Conservation (phyloP, 2,113 vertebrate species). For the Tupaia tana region DNA sequence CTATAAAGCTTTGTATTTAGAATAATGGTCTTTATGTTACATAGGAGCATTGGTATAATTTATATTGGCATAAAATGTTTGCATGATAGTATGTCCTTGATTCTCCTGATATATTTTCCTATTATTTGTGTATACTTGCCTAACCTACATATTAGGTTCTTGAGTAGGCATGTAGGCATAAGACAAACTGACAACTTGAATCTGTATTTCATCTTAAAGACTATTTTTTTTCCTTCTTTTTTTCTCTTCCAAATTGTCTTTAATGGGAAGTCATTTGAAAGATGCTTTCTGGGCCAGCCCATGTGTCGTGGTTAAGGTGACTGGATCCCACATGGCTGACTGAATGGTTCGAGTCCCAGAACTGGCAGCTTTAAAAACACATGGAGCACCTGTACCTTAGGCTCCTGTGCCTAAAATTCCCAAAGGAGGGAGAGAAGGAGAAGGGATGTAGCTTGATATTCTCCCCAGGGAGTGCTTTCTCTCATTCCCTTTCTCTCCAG, state of each 20-base stretch:
- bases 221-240: not conserved
- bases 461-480: too few relatives aligned
- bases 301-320: too few relatives aligned
- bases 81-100: not conserved
- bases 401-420: too few relatives aligned
- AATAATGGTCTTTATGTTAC: not conserved
- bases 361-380: too few relatives aligned
- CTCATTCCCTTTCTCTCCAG: too few relatives aligned
- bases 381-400: too few relatives aligned
- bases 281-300: not conserved
- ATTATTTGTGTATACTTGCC: not conserved
- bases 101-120: not conserved
- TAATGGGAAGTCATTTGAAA: slow-evolving; percentile 17
- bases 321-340: too few relatives aligned
- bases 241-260: not conserved
- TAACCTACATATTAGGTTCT: not conserved
- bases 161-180: not conserved
- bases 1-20: slow-evolving; percentile 33
- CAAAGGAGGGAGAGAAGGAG: too few relatives aligned
- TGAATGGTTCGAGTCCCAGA: too few relatives aligned
- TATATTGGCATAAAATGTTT: not conserved
- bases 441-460: too few relatives aligned
- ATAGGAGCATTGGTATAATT: not conserved
- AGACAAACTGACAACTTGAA: not conserved
- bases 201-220: not conserved